Percentiles rank a stretch among this genome's conserved stretches.
Evolutionary conservation across 2,888 invertebrate genomes (phyloP).

Genomic region (Ophion costatus): DNA sequence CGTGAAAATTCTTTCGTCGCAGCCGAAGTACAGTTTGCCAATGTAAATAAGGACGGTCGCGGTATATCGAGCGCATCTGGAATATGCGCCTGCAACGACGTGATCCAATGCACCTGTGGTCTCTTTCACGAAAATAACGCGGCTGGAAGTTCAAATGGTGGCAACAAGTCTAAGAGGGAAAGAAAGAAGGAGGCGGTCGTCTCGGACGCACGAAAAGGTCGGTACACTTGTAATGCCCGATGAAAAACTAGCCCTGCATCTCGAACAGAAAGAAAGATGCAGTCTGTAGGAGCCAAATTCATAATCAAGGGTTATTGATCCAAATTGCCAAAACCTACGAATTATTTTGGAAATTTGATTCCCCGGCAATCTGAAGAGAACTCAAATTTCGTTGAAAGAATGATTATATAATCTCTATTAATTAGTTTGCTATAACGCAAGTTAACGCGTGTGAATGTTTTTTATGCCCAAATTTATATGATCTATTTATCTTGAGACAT

Average conservation of each 20-base stretch:
- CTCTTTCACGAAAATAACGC: conserved; percentile 66
- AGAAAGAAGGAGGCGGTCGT: conserved; percentile 70
- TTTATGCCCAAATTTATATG: background rate
- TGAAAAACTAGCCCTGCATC: background rate
- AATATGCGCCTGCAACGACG: conserved; percentile 84
- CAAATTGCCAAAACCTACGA: too few species aligned
- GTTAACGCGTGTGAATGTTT: background rate
- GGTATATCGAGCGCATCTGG: conserved; percentile 85
- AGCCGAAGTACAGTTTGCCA: conserved; percentile 82
- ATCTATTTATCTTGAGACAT: too few species aligned
- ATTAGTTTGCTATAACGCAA: too few species aligned
- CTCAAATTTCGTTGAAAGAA: too few species aligned
- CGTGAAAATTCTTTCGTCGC: conserved; percentile 52
- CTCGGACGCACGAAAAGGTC: conserved; percentile 78
- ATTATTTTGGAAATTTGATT: too few species aligned
- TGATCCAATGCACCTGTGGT: conserved; percentile 84
- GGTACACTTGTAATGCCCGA: conserved; percentile 16
- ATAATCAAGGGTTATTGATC: too few species aligned
- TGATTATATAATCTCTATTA: too few species aligned
- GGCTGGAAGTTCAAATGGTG: conserved; percentile 61
- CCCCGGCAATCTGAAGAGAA: too few species aligned
- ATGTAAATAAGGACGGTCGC: conserved; percentile 81
- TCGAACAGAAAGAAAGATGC: background rate
- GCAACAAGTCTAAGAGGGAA: conserved; percentile 70
- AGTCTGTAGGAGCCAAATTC: background rate